phyloP scores from a whole-genome alignment of 30 jellyfish, hydroid and myxozoan genomes.

The Aurelia aurita region DNA sequence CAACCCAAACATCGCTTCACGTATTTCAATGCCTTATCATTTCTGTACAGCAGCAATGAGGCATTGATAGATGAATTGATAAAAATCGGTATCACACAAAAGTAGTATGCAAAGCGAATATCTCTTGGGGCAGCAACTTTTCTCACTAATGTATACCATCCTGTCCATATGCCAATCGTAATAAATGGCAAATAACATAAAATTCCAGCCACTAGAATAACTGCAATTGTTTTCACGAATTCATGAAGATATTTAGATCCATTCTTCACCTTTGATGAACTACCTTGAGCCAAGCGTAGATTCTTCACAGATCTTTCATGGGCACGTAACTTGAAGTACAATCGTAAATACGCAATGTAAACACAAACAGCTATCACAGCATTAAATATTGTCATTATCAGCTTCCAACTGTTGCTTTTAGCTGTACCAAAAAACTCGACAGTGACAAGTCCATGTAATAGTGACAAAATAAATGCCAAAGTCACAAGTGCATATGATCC shows the following conservation, averaged over 20 bases:
- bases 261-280: not conserved
- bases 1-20: not conserved
- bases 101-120: constrained; percentile 35
- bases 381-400: constrained; percentile 26
- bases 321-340: constrained; percentile 10
- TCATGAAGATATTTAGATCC: constrained; percentile 25
- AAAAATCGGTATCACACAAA: constrained; percentile 8
- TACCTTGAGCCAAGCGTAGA: not conserved
- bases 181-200: constrained; percentile 45
- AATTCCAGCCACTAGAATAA: constrained; percentile 33
- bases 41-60: constrained; percentile 30
- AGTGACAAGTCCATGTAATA: constrained; percentile 55
- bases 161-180: constrained; percentile 50
- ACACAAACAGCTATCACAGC: constrained; percentile 26
- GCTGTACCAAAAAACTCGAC: constrained; percentile 21
- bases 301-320: constrained; percentile 20
- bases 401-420: not conserved
- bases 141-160: constrained; percentile 45
- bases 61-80: constrained; percentile 29
- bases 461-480: constrained; percentile 1
- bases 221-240: constrained; percentile 40
- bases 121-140: constrained; percentile 38
- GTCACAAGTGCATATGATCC: constrained; percentile 10
- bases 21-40: constrained; percentile 14
- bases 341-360: constrained; percentile 42